A percentile compares a stretch with the other conserved stretches of the same genome.
phyloP scores from a whole-genome alignment of 2,797 vertebrate genomes.

The Pitangus sulphuratus region DNA sequence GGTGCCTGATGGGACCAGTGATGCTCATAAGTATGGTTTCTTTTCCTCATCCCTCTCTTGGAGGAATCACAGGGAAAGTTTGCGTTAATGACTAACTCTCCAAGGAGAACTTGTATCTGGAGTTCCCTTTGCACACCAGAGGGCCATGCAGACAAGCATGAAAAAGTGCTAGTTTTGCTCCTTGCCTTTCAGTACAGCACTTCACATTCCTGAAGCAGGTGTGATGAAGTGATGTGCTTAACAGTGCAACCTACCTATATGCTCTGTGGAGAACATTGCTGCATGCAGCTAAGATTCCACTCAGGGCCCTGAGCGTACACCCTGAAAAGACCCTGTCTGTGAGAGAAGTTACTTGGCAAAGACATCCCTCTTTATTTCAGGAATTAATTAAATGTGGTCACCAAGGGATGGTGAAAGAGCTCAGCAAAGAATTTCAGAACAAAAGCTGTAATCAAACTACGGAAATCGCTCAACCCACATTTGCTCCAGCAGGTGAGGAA shows the following conservation, averaged over 20 bases:
- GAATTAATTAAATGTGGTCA: slow-evolving; percentile 12
- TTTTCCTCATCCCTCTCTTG: not conserved
- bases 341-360: not conserved
- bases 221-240: slow-evolving; percentile 1
- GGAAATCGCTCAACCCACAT: not conserved
- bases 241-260: not conserved
- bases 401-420: not conserved
- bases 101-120: not conserved
- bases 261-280: not conserved
- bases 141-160: not conserved
- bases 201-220: slow-evolving; percentile 2
- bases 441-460: slow-evolving; percentile 11
- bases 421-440: not conserved
- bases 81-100: not conserved
- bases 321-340: not conserved
- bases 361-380: not conserved
- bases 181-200: not conserved
- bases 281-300: not conserved
- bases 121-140: not conserved
- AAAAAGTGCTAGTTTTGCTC: not conserved
- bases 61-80: not conserved
- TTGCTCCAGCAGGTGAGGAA: not conserved
- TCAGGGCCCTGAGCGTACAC: not conserved
- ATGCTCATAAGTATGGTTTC: not conserved
- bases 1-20: fast-evolving